A percentile compares a stretch with the other conserved stretches of the same genome.
Evolutionary conservation across 2,888 invertebrate genomes (phyloP).

Genomic region (Limenitis camilla): DNA sequence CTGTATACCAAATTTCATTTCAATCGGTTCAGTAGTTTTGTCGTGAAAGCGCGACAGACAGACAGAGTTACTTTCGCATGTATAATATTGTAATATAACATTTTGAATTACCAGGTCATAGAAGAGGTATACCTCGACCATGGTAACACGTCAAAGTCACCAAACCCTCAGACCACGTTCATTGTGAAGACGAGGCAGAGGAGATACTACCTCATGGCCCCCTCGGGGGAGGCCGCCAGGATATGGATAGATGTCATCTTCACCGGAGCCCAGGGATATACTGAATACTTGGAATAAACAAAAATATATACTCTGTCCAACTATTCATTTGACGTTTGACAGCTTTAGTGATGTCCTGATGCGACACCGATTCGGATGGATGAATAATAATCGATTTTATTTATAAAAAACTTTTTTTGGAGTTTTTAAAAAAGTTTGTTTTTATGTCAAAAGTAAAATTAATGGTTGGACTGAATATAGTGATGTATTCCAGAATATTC

Average conservation of each 20-base stretch:
- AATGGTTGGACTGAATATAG: too few relatives aligned
- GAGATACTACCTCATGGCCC: constrained; percentile 92
- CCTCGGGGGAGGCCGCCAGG: constrained; percentile 93
- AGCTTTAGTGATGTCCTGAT: too few relatives aligned
- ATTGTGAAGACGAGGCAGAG: constrained; percentile 95
- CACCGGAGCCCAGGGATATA: constrained; percentile 93
- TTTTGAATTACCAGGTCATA: constrained; percentile 80
- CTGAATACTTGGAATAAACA: constrained; percentile 53
- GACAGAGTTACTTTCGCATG: too few relatives aligned
- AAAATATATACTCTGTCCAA: neutral
- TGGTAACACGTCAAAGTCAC: constrained; percentile 91
- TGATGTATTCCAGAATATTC: too few relatives aligned
- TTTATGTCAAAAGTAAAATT: too few relatives aligned
- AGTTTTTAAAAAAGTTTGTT: neutral
- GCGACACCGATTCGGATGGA: too few relatives aligned
- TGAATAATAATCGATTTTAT: neutral
- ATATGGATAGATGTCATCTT: constrained; percentile 98
- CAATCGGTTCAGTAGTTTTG: neutral
- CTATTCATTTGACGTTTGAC: neutral
- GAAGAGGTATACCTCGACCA: constrained; percentile 98
- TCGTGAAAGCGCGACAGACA: neutral
- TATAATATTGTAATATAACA: too few relatives aligned
- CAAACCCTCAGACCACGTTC: constrained; percentile 92
- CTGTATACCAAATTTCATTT: neutral
- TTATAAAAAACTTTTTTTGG: neutral